phyloP scores from a whole-genome alignment of 2,113 vertebrate species.

The Stigmatopora argus region DNA sequence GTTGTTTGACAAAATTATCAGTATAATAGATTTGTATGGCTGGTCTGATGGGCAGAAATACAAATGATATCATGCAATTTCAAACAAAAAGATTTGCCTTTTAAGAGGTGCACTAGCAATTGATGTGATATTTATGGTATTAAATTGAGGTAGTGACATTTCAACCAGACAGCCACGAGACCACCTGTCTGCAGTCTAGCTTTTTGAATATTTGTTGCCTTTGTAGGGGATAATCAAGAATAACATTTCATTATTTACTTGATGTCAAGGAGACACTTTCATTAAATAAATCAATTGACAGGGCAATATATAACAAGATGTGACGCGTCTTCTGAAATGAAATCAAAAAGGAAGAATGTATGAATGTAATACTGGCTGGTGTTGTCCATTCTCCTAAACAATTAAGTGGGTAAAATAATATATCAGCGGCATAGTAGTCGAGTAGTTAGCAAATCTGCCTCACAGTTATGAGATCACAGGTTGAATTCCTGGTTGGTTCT shows the following conservation, averaged over 20 bases:
- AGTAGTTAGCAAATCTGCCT: no score
- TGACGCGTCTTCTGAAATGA: slow-evolving; percentile 29
- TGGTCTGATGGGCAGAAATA: neutral
- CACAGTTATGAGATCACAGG: no score
- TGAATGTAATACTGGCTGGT: slow-evolving; percentile 5
- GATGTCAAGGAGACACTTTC: slow-evolving; percentile 24
- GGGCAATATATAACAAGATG: slow-evolving; percentile 34
- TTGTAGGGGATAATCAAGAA: slow-evolving; percentile 1
- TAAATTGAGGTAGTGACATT: slow-evolving; percentile 11
- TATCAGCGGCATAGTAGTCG: no score
- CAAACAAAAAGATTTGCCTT: neutral
- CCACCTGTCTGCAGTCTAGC: slow-evolving; percentile 6
- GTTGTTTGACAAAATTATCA: neutral
- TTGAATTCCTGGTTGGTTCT: no score
- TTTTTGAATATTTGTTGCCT: slow-evolving; percentile 15
- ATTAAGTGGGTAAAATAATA: neutral
- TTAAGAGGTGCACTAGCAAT: neutral
- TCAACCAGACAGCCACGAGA: slow-evolving; percentile 11
- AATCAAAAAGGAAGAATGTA: slow-evolving; percentile 7
- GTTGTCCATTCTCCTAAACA: neutral
- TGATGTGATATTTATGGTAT: slow-evolving; percentile 19
- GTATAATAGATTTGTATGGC: neutral
- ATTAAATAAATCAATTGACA: slow-evolving; percentile 32
- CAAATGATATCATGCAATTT: neutral
- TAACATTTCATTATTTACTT: slow-evolving; percentile 15